Conservation (phyloP, 2,113 vertebrate genomes). For the Chamaea fasciata region DNA sequence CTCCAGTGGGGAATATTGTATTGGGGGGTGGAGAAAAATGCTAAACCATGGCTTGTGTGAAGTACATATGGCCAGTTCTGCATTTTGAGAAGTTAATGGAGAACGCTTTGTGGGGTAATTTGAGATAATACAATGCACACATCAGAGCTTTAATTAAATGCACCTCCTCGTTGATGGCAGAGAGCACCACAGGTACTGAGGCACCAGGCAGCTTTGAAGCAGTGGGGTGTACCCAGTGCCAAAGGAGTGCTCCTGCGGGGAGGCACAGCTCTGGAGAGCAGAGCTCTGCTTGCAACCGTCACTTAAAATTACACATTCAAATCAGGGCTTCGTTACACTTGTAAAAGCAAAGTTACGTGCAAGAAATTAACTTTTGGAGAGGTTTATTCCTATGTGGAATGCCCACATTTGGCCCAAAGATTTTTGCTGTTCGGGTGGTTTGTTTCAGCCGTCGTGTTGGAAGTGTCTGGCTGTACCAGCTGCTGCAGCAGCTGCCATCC, state of each 20-base stretch:
- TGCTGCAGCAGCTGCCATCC: slow-evolving; percentile 29
- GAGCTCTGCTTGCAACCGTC: not conserved
- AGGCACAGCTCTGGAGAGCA: not conserved
- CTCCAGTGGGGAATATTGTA: not conserved
- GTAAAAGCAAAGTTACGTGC: not conserved
- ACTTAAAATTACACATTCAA: not conserved
- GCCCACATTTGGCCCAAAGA: not conserved
- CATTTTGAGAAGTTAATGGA: not conserved
- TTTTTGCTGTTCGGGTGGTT: not conserved
- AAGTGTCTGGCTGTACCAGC: not conserved
- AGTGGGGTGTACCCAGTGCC: not conserved
- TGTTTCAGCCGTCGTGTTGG: not conserved
- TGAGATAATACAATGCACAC: not conserved
- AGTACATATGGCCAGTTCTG: not conserved
- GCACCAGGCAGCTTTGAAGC: not conserved
- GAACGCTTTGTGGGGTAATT: not conserved
- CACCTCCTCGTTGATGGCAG: not conserved
- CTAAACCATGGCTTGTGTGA: not conserved
- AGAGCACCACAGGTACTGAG: not conserved
- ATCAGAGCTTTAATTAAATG: not conserved
- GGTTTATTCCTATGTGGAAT: not conserved
- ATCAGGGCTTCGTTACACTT: not conserved
- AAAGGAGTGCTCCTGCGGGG: not conserved
- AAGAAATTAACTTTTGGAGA: not conserved
- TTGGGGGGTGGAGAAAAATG: not conserved